These are phyloP conservation scores for Molossus molossus DNA, from an alignment of 2,797 vertebrate genomes.

Conservation along the genomic window DNA sequence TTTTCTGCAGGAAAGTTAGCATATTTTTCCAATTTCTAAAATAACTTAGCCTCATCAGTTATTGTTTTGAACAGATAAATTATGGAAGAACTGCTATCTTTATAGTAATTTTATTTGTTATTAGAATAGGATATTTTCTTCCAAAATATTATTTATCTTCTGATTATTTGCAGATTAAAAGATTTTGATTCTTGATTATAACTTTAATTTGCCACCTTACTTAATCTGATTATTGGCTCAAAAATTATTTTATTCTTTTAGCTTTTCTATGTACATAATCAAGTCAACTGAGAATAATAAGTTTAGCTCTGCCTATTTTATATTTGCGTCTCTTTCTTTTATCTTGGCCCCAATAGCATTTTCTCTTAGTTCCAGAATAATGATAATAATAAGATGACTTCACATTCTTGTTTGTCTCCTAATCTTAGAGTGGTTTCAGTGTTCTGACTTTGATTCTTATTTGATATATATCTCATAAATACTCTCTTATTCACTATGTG, in stretches of 20 bases:
- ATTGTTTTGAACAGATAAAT: background rate
- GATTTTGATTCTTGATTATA: background rate
- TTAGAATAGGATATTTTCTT: background rate
- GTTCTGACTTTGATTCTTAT: background rate
- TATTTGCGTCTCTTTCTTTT: background rate
- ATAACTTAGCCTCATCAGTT: background rate
- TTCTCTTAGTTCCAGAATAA: background rate
- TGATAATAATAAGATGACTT: background rate
- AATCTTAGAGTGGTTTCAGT: background rate
- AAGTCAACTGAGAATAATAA: background rate
- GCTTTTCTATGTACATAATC: background rate
- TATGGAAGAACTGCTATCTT: background rate
- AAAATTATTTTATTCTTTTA: background rate
- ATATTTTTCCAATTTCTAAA: background rate
- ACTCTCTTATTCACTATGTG: background rate
- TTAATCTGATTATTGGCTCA: constrained; percentile 18
- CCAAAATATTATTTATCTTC: background rate
- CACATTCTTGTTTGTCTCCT: background rate
- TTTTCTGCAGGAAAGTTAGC: background rate
- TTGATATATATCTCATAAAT: background rate
- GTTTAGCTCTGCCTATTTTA: background rate
- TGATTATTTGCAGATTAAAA: background rate
- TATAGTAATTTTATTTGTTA: background rate
- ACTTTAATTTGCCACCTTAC: background rate
- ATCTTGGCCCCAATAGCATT: background rate